phyloP scores from a whole-genome alignment of 2,797 vertebrate species.

The Mustela erminea region DNA sequence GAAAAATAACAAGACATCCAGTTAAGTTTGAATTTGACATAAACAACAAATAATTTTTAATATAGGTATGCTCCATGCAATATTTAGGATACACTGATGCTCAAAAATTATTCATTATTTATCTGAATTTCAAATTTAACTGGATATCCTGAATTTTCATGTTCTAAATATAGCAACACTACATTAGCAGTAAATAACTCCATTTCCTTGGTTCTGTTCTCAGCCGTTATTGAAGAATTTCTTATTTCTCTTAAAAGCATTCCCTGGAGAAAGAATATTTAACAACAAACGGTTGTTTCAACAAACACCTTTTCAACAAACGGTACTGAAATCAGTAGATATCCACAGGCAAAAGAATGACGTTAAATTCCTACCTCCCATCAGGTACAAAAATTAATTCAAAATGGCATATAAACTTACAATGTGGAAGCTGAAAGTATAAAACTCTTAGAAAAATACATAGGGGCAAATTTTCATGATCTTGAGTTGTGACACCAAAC shows the following conservation, averaged over 20 bases:
- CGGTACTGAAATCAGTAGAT: neutral
- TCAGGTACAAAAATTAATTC: neutral
- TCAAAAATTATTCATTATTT: neutral
- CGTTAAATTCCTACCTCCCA: neutral
- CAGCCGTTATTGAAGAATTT: neutral
- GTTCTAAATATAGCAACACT: neutral
- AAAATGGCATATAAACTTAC: neutral
- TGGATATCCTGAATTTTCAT: neutral
- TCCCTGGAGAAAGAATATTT: neutral
- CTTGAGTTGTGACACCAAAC: neutral
- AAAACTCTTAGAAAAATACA: neutral
- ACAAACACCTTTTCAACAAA: neutral
- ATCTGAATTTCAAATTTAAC: conserved; percentile 19
- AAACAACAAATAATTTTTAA: neutral
- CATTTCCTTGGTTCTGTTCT: neutral
- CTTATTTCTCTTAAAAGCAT: conserved; percentile 7
- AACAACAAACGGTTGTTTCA: too few species aligned
- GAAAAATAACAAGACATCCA: neutral
- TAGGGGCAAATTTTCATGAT: neutral
- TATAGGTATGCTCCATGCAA: neutral
- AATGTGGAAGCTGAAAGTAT: neutral
- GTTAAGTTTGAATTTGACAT: neutral
- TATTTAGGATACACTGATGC: neutral
- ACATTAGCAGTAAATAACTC: neutral
- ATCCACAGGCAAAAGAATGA: neutral